Evolutionary conservation across 2,113 vertebrate species (phyloP).

Genomic region (Microtus ochrogaster): DNA sequence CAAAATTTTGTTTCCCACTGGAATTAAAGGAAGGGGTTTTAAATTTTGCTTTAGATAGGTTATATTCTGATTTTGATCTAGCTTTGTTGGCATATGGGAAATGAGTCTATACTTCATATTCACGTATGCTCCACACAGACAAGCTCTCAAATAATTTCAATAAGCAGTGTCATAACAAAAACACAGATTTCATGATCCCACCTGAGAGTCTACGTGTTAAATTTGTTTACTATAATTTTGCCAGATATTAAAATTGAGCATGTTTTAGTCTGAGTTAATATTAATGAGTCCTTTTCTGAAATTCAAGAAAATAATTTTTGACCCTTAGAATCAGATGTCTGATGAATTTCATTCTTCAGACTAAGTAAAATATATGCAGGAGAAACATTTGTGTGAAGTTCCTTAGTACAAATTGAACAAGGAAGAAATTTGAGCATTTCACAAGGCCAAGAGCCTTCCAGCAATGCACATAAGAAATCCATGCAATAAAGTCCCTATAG

Average conservation of each 20-base stretch:
- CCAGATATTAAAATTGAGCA: not conserved
- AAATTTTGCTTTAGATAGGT: conserved; percentile 7
- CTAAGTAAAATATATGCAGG: not conserved
- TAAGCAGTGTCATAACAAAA: conserved; percentile 66
- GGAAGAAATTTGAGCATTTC: not conserved
- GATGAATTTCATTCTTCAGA: not conserved
- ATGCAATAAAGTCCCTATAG: conserved; percentile 62
- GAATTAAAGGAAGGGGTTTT: conserved; percentile 22
- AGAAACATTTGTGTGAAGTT: not conserved
- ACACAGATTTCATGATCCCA: conserved; percentile 43
- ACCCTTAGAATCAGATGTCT: not conserved
- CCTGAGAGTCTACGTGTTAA: not conserved
- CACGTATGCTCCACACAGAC: conserved; percentile 78
- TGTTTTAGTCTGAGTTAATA: not conserved
- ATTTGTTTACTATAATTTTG: not conserved
- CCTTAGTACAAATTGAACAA: conserved; percentile 24
- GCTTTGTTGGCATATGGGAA: conserved; percentile 62
- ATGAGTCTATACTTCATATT: conserved; percentile 80
- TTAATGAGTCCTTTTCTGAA: not conserved
- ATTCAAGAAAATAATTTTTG: conserved; percentile 41
- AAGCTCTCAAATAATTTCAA: conserved; percentile 65
- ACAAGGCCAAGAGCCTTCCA: conserved; percentile 38
- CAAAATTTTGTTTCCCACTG: conserved; percentile 68
- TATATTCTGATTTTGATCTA: conserved; percentile 59
- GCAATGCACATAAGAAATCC: conserved; percentile 26